Evolutionary conservation across 2,113 vertebrate species (phyloP).

Genomic region (Nymphicus hollandicus): DNA sequence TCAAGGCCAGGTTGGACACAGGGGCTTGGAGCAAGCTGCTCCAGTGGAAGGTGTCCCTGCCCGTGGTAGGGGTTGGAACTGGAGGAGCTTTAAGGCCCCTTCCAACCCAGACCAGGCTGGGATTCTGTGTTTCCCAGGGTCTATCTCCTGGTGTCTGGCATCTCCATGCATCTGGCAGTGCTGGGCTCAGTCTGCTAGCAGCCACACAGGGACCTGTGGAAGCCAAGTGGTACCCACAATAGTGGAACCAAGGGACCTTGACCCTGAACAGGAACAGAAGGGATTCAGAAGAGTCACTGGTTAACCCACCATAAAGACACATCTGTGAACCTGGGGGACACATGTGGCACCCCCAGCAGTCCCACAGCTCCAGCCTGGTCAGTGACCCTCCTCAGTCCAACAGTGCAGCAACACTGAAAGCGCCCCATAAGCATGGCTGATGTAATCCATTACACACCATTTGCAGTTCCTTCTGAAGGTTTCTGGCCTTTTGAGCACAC

Average conservation of each 20-base stretch:
- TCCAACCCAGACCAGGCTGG: not conserved
- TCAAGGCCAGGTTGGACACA: not conserved
- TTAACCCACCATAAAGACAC: not conserved
- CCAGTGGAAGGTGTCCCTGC: not conserved
- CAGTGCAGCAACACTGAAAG: not conserved
- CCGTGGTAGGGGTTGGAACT: fast-evolving
- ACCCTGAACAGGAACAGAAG: not conserved
- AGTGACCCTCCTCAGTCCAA: not conserved
- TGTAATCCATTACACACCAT: not conserved
- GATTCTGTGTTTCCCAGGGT: not conserved
- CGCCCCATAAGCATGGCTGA: not conserved
- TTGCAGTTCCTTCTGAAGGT: not conserved
- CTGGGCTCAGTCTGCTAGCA: not conserved
- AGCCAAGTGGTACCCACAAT: not conserved
- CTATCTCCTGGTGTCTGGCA: not conserved
- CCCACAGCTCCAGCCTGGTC: not conserved
- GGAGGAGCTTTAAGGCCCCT: not conserved
- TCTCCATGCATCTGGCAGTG: not conserved
- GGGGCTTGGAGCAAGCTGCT: not conserved
- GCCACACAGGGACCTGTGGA: fast-evolving
- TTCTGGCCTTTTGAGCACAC: not conserved
- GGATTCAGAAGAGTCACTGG: not conserved
- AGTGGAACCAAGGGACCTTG: not conserved
- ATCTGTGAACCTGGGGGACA: fast-evolving
- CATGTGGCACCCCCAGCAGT: fast-evolving